Evolutionary conservation across 2,113 vertebrate species (phyloP).

Genomic region (Sceloporus undulatus): DNA sequence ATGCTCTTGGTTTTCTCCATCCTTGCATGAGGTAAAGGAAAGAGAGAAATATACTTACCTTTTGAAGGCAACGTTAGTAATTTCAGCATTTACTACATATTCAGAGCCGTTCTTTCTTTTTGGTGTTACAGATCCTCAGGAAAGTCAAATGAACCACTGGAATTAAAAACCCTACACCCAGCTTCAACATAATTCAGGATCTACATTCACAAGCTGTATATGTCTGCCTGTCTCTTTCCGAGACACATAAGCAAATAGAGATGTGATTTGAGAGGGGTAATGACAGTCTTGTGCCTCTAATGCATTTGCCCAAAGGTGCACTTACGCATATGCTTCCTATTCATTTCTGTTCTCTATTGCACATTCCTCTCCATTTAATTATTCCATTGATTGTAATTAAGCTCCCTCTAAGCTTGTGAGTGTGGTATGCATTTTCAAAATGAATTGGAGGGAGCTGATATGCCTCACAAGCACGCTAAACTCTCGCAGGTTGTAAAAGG

Average conservation of each 20-base stretch:
- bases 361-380: conserved; percentile 71
- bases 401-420: conserved; percentile 62
- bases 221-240: conserved; percentile 45
- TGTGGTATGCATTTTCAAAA: conserved; percentile 69
- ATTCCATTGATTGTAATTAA: conserved; percentile 76
- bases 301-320: conserved; percentile 72
- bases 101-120: background rate
- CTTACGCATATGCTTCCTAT: conserved; percentile 72
- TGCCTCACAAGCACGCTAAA: conserved; percentile 50
- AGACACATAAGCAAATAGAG: conserved; percentile 68
- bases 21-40: background rate
- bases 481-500: conserved; percentile 50
- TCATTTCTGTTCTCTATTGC: conserved; percentile 73
- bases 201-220: conserved; percentile 32
- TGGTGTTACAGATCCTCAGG: background rate
- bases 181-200: conserved; percentile 24
- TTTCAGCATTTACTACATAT: background rate
- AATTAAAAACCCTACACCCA: too few species aligned
- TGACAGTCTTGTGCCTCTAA: conserved; percentile 72
- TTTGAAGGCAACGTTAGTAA: background rate
- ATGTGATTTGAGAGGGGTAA: conserved; percentile 72
- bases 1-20: too few species aligned
- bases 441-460: conserved; percentile 62
- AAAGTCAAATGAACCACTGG: background rate
- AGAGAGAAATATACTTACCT: background rate